Evolutionary conservation across 2,797 vertebrate genomes (phyloP).

Genomic region (Peromyscus attwateri): DNA sequence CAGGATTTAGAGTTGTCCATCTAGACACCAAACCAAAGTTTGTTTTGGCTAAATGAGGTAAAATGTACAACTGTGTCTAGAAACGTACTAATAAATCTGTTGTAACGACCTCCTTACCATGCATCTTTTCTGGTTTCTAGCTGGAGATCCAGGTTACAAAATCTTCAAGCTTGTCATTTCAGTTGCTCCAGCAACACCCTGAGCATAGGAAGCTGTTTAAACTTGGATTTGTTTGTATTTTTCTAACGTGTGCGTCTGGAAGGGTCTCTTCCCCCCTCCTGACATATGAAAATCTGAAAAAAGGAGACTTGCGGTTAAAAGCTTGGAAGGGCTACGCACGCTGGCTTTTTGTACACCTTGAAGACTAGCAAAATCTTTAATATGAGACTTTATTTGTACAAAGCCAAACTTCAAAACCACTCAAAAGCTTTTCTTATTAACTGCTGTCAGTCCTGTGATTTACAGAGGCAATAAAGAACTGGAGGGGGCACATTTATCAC

Average conservation of each 20-base stretch:
- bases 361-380: conserved; percentile 91
- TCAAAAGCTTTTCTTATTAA: conserved; percentile 93
- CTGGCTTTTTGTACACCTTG: conserved; percentile 89
- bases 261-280: background rate
- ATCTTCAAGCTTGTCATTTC: conserved; percentile 53
- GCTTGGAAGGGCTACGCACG: conserved; percentile 81
- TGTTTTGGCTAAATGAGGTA: conserved; percentile 71
- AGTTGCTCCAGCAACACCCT: background rate
- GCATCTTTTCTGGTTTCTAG: conserved; percentile 70
- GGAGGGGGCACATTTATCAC: conserved; percentile 92
- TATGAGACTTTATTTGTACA: conserved; percentile 91
- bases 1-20: conserved; percentile 59
- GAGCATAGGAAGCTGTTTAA: conserved; percentile 51
- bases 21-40: conserved; percentile 17
- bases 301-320: conserved; percentile 85
- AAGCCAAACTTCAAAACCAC: conserved; percentile 92
- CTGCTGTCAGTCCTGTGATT: conserved; percentile 92
- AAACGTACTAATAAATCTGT: conserved; percentile 54
- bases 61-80: conserved; percentile 61
- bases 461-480: conserved; percentile 93
- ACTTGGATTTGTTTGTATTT: conserved; percentile 67
- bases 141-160: conserved; percentile 65
- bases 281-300: background rate
- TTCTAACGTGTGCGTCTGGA: conserved; percentile 18
- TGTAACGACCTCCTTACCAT: conserved; percentile 50